These are phyloP conservation scores for Palythoa heliodiscus DNA, from an alignment of 92 coral and sea anemone genomes.

Conservation along the genomic window DNA sequence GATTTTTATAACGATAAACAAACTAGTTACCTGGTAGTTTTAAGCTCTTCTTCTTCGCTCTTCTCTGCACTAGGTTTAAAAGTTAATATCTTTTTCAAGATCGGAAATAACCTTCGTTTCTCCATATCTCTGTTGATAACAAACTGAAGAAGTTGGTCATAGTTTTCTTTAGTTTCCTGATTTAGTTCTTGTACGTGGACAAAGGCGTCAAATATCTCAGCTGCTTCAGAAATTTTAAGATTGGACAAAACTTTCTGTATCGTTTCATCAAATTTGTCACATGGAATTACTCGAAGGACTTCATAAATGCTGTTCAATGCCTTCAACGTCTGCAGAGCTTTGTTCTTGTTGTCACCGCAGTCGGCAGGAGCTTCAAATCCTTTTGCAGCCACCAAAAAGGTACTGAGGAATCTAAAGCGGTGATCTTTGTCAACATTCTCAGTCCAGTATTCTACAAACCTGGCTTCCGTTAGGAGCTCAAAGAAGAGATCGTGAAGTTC, in stretches of 20 bases:
- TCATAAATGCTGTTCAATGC: background rate
- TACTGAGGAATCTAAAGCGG: background rate
- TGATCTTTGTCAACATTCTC: conserved; percentile 1
- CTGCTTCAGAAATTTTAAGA: conserved; percentile 2
- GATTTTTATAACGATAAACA: background rate
- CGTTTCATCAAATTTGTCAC: background rate
- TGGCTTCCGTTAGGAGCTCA: background rate
- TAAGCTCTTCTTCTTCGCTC: background rate
- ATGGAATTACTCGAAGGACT: conserved; percentile 13
- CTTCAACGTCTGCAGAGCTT: background rate
- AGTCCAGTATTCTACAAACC: conserved; percentile 26
- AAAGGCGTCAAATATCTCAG: conserved; percentile 34
- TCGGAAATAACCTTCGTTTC: background rate
- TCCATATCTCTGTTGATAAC: conserved; percentile 15
- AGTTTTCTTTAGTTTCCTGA: conserved; percentile 18
- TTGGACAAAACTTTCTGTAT: background rate
- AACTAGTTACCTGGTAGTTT: background rate
- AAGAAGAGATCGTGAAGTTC: conserved; percentile 17
- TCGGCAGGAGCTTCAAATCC: conserved; percentile 4
- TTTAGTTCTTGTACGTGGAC: conserved; percentile 20
- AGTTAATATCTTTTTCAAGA: background rate
- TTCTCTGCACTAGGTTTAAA: background rate
- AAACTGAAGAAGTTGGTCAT: conserved; percentile 1
- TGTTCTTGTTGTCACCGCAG: background rate
- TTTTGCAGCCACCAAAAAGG: background rate